phyloP scores from a whole-genome alignment of 2,888 invertebrate genomes.

The Dynastes grantii region DNA sequence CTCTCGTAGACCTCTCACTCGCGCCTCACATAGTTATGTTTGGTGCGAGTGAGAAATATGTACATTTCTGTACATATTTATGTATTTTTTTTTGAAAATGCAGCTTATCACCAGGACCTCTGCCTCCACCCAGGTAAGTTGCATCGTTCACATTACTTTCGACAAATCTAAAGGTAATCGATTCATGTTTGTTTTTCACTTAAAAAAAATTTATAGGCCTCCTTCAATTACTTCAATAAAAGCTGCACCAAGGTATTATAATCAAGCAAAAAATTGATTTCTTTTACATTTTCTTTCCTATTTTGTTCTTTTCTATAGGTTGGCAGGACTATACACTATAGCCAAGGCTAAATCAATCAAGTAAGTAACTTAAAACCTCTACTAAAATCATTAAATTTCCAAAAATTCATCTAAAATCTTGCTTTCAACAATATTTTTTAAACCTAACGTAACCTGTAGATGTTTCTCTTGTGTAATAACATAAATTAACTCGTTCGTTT shows the following conservation, averaged over 20 bases:
- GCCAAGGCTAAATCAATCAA: constrained; percentile 26
- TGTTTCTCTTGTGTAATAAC: too few species aligned
- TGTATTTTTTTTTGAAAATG: not conserved
- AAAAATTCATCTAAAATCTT: not conserved
- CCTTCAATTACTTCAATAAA: constrained; percentile 17
- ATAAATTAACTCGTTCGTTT: not conserved
- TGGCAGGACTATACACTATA: constrained; percentile 21
- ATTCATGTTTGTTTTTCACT: too few species aligned
- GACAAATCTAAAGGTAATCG: too few species aligned
- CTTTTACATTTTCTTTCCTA: not conserved
- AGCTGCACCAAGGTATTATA: constrained; percentile 11
- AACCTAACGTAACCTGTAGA: not conserved
- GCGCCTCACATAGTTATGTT: too few species aligned
- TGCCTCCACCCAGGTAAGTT: constrained; percentile 12
- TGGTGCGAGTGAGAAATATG: too few species aligned
- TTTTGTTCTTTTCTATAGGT: constrained; percentile 3
- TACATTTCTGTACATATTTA: too few species aligned
- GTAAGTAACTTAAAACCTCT: not conserved
- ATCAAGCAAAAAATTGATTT: not conserved
- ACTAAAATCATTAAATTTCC: not conserved
- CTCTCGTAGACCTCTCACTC: too few species aligned
- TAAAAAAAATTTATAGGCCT: constrained; percentile 6
- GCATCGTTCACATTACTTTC: too few species aligned
- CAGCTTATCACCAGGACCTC: not conserved
- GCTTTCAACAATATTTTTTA: not conserved